Conservation (phyloP, 53 echinoderm and acorn worm genomes). For the Temnopleurus reevesii region DNA sequence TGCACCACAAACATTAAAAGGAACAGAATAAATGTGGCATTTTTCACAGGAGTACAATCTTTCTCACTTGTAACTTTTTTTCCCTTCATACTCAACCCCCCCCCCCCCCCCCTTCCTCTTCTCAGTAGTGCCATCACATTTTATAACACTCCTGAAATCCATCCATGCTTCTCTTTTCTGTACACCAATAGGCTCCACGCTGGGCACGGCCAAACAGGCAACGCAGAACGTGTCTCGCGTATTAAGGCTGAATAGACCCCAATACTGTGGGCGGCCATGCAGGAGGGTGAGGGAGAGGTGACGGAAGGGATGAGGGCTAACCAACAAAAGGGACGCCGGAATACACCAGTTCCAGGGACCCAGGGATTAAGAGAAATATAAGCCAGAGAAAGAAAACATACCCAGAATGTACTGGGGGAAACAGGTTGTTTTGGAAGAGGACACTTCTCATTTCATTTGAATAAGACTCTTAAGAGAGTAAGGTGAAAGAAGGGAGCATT, state of each 20-base stretch:
- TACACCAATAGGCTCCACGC: neutral
- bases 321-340: neutral
- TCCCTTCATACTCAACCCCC: no score
- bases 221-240: neutral
- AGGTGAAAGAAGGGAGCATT: neutral
- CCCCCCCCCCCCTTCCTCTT: no score
- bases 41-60: no score
- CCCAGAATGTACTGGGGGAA: neutral
- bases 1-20: no score
- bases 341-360: constrained; percentile 8
- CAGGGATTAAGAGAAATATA: constrained; percentile 29
- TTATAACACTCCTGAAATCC: neutral
- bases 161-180: neutral
- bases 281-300: constrained; percentile 14
- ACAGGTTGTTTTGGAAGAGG: neutral
- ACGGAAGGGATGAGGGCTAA: neutral
- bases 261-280: neutral
- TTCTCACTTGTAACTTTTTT: no score
- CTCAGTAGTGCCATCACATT: neutral
- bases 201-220: neutral
- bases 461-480: neutral
- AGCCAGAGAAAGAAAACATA: constrained; percentile 15
- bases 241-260: neutral
- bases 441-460: neutral
- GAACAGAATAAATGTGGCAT: no score